Conservation (phyloP, 1,140 invertebrate genomes). For the Drosophila asahinai region DNA sequence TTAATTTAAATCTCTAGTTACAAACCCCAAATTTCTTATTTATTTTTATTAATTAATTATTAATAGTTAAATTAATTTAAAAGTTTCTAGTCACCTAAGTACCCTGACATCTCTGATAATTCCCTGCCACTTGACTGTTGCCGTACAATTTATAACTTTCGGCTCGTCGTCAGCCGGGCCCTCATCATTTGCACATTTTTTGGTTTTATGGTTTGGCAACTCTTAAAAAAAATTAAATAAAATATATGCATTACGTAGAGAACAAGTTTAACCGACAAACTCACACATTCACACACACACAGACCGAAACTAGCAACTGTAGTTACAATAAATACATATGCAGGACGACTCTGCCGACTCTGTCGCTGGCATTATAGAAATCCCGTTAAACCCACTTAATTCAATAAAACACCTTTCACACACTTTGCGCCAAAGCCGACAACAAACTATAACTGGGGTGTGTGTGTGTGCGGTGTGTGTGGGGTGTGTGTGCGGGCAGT, state of each 20-base stretch:
- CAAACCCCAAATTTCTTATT: too few species aligned
- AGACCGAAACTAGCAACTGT: slow-evolving; percentile 46
- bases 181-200: slow-evolving; percentile 66
- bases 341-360: slow-evolving; percentile 43
- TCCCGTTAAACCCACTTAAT: slow-evolving; percentile 83
- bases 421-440: slow-evolving; percentile 80
- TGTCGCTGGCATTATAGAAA: slow-evolving; percentile 78
- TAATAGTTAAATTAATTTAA: too few species aligned
- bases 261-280: slow-evolving; percentile 63
- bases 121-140: slow-evolving; percentile 74
- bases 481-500: slow-evolving; percentile 12
- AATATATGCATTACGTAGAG: slow-evolving; percentile 71
- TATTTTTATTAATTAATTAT: too few species aligned
- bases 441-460: slow-evolving; percentile 71
- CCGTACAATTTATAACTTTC: slow-evolving; percentile 64
- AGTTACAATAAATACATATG: slow-evolving; percentile 81
- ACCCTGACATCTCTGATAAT: slow-evolving; percentile 31
- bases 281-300: not conserved
- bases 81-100: not conserved
- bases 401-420: slow-evolving; percentile 84
- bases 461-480: slow-evolving; percentile 10
- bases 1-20: too few species aligned
- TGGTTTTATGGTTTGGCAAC: slow-evolving; percentile 59
- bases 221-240: slow-evolving; percentile 77
- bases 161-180: not conserved